phyloP scores from a whole-genome alignment of 2,113 vertebrate genomes.

The Tupaia tana region DNA sequence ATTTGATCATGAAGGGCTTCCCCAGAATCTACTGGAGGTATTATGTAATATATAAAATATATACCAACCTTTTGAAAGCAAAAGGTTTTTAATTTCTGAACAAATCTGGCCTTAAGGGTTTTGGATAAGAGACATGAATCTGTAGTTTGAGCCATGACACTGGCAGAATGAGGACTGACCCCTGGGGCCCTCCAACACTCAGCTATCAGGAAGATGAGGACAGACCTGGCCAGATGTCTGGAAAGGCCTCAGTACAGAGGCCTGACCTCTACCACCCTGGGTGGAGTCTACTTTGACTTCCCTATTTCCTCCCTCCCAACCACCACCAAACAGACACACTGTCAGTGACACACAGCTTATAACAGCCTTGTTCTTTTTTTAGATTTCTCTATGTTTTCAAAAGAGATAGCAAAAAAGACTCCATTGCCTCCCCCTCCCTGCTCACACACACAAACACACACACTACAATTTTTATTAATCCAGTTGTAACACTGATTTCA shows the following conservation, averaged over 20 bases:
- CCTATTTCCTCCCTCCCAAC: not conserved
- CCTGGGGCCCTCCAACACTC: not conserved
- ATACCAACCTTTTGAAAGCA: not conserved
- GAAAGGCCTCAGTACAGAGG: not conserved
- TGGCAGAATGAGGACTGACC: not conserved
- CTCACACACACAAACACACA: not conserved
- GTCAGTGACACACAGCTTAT: not conserved
- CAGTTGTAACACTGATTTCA: not conserved
- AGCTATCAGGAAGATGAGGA: not conserved
- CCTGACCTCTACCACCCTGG: not conserved
- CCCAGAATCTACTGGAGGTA: not conserved
- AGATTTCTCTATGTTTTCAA: conserved; percentile 27
- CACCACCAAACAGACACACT: not conserved
- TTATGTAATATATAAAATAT: not conserved
- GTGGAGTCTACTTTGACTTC: not conserved
- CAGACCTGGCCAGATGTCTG: not conserved
- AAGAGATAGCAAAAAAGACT: not conserved
- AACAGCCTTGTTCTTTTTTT: not conserved
- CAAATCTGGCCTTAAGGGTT: not conserved
- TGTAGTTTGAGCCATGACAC: not conserved
- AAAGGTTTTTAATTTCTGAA: conserved; percentile 10
- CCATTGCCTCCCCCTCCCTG: too few relatives aligned
- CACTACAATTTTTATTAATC: not conserved
- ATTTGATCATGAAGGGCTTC: not conserved
- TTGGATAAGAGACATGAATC: not conserved